A percentile compares a stretch with the other conserved stretches of the same genome.
phyloP scores from a whole-genome alignment of 1,140 invertebrate species.

The Drosophila ohnishii region DNA sequence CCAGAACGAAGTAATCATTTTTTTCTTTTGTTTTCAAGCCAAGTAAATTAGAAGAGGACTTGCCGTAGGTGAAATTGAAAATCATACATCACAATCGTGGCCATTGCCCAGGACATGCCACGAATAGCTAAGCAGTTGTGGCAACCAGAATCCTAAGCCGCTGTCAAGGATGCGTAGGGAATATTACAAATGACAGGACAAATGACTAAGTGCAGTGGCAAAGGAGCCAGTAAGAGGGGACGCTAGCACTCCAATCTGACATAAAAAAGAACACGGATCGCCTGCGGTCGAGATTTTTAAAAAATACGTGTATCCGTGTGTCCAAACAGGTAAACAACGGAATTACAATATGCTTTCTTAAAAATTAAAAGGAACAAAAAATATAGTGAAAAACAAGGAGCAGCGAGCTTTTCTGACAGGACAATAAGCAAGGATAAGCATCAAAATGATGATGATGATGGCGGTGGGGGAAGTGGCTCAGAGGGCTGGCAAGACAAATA shows the following conservation, averaged over 20 bases:
- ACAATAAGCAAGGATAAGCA: conserved; percentile 78
- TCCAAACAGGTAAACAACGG: conserved; percentile 68
- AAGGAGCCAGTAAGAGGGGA: conserved; percentile 22
- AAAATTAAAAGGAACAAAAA: conserved; percentile 68
- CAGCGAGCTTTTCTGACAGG: conserved; percentile 57
- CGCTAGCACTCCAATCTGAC: conserved; percentile 56
- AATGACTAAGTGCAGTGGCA: conserved; percentile 56
- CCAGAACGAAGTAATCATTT: not conserved
- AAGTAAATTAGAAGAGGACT: conserved; percentile 33
- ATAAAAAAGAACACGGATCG: conserved; percentile 51
- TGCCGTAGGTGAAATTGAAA: conserved; percentile 65
- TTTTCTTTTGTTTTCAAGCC: conserved; percentile 2
- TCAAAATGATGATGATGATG: conserved; percentile 50
- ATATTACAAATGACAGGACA: conserved; percentile 76
- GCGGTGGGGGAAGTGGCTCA: conserved; percentile 23
- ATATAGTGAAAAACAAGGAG: conserved; percentile 14
- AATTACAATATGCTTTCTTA: conserved; percentile 81
- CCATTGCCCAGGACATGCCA: conserved; percentile 61
- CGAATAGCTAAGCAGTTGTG: conserved; percentile 62
- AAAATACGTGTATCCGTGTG: conserved; percentile 48
- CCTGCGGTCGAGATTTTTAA: conserved; percentile 69
- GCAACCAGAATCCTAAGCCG: conserved; percentile 55
- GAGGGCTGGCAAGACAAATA: conserved; percentile 38
- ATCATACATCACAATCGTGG: conserved; percentile 71
- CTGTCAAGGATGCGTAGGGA: conserved; percentile 65